Conservation (phyloP, 2,797 vertebrate species). For the Cuculus canorus region DNA sequence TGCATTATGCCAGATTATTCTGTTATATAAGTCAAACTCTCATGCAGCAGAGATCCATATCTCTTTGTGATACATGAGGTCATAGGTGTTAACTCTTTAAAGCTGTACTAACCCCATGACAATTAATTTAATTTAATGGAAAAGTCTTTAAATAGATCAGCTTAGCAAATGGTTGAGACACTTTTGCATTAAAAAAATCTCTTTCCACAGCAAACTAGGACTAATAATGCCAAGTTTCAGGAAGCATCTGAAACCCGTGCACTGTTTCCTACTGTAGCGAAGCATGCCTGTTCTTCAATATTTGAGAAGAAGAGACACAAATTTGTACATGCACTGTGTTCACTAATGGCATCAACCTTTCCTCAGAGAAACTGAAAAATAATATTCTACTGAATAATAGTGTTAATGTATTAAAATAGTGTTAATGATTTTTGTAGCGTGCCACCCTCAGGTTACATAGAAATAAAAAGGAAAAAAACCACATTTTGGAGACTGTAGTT, state of each 20-base stretch:
- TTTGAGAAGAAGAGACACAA: not conserved
- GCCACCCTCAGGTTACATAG: accelerated
- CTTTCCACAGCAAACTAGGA: not conserved
- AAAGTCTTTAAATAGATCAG: conserved; percentile 26
- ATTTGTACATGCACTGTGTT: not conserved
- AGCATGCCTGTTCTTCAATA: not conserved
- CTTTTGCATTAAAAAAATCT: not conserved
- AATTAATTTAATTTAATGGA: conserved; percentile 32
- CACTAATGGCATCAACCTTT: not conserved
- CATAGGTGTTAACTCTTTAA: conserved; percentile 16
- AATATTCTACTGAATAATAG: not conserved
- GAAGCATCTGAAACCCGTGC: not conserved
- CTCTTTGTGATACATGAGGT: not conserved
- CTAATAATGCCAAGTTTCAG: not conserved
- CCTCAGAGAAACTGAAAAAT: not conserved
- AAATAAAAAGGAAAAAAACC: not conserved
- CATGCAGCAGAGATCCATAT: not conserved
- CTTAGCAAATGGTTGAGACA: not conserved
- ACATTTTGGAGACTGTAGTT: not conserved
- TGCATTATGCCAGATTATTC: conserved; percentile 3
- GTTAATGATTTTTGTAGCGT: not conserved
- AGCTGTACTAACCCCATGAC: not conserved
- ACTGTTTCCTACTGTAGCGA: not conserved
- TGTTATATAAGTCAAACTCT: conserved; percentile 43
- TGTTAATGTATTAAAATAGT: no score